Percentiles rank a stretch among this genome's conserved stretches.
Conservation (phyloP, 1,140 invertebrate species). For the Bombus consobrinus region DNA sequence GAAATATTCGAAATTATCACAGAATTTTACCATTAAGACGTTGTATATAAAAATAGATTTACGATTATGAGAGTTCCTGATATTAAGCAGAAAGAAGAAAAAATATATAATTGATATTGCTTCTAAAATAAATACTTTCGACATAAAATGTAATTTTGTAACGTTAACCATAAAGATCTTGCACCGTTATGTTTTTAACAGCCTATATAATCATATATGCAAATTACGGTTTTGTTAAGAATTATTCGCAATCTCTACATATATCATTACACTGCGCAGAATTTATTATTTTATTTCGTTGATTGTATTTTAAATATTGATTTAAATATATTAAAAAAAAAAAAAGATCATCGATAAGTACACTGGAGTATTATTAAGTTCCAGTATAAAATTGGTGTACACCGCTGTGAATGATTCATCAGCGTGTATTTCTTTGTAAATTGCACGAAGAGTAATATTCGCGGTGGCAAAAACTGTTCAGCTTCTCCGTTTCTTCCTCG, state of each 20-base stretch:
- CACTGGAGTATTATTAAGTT: neutral
- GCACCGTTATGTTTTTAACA: too few species aligned
- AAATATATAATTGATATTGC: too few species aligned
- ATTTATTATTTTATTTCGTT: neutral
- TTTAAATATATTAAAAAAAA: neutral
- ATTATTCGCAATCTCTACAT: too few species aligned
- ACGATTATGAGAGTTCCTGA: too few species aligned
- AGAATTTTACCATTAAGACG: too few species aligned
- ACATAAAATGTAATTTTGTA: too few species aligned
- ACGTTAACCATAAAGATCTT: too few species aligned
- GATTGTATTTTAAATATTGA: neutral
- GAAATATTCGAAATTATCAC: neutral
- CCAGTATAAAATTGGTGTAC: neutral
- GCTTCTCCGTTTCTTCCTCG: neutral
- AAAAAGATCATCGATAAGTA: neutral
- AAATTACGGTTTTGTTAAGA: neutral
- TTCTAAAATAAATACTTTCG: too few species aligned
- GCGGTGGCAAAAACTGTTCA: neutral
- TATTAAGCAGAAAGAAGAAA: too few species aligned
- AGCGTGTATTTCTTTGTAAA: neutral
- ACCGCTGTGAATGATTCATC: neutral
- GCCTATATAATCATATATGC: too few species aligned
- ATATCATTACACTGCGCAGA: too few species aligned
- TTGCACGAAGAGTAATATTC: constrained; percentile 1
- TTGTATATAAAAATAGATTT: too few species aligned